Conservation (phyloP, 1,140 invertebrate species). For the Leptopilina clavipes region DNA sequence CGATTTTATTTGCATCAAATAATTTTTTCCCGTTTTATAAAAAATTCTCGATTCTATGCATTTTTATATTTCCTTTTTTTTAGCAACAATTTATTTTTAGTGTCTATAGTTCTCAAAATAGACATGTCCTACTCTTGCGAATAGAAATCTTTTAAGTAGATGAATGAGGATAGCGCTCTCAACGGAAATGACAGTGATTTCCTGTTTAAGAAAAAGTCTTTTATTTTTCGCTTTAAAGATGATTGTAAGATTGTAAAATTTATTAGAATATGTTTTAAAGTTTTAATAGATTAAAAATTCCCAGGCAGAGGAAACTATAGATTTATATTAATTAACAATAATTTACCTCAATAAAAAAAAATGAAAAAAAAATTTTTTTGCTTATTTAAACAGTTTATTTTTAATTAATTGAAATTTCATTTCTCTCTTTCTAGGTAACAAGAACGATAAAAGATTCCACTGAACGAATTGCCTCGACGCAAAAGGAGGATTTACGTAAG, state of each 20-base stretch:
- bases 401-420: constrained; percentile 42
- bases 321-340: no score
- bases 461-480: constrained; percentile 57
- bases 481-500: constrained; percentile 73
- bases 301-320: neutral
- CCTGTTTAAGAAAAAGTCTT: constrained; percentile 7
- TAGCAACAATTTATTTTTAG: no score
- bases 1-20: no score
- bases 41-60: no score
- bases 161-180: neutral
- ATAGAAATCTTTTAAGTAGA: constrained; percentile 17
- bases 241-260: neutral
- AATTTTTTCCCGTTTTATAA: no score
- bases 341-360: no score
- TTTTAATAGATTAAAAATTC: neutral
- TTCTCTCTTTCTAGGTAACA: constrained; percentile 60
- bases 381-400: no score
- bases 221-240: neutral
- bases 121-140: neutral
- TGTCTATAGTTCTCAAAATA: neutral
- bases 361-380: no score
- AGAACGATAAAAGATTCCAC: constrained; percentile 53
- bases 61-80: no score
- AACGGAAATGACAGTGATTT: constrained; percentile 22
- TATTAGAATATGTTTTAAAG: neutral